Percentiles rank a stretch among this genome's conserved stretches.
These are phyloP conservation scores for Aspiorhynchus laticeps DNA, from an alignment of 2,113 vertebrate genomes.

Conservation along the genomic window DNA sequence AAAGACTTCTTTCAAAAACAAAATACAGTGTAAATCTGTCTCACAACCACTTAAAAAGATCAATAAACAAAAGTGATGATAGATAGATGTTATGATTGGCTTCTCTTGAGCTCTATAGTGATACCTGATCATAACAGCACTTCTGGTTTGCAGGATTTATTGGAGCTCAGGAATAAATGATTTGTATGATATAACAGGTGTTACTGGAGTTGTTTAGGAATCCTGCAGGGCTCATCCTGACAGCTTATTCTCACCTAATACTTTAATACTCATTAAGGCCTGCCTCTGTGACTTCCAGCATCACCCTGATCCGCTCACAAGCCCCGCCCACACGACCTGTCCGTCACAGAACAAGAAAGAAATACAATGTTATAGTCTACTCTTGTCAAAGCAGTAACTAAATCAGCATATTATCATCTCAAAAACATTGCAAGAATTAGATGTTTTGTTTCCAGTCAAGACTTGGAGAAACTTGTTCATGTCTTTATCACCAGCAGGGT, in stretches of 20 bases:
- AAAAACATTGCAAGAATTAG: too few species aligned
- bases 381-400: too few species aligned
- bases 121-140: neutral
- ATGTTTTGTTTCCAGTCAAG: too few species aligned
- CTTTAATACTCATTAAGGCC: conserved; percentile 81
- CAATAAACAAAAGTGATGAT: neutral
- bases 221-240: conserved; percentile 69
- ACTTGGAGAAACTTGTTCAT: too few species aligned
- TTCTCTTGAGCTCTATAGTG: conserved; percentile 17
- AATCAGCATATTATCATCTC: too few species aligned
- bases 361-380: too few species aligned
- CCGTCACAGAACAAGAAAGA: neutral
- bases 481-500: too few species aligned
- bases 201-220: conserved; percentile 75
- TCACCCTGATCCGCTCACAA: conserved; percentile 58
- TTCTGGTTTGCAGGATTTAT: conserved; percentile 10
- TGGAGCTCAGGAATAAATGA: conserved; percentile 4
- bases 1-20: neutral
- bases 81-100: neutral
- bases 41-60: neutral
- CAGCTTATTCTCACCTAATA: conserved; percentile 79
- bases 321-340: conserved; percentile 20
- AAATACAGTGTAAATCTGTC: neutral
- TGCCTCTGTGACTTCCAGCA: conserved; percentile 74
- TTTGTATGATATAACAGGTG: conserved; percentile 72